phyloP scores from a whole-genome alignment of 2,888 invertebrate genomes.

The Athripsodes cinereus region DNA sequence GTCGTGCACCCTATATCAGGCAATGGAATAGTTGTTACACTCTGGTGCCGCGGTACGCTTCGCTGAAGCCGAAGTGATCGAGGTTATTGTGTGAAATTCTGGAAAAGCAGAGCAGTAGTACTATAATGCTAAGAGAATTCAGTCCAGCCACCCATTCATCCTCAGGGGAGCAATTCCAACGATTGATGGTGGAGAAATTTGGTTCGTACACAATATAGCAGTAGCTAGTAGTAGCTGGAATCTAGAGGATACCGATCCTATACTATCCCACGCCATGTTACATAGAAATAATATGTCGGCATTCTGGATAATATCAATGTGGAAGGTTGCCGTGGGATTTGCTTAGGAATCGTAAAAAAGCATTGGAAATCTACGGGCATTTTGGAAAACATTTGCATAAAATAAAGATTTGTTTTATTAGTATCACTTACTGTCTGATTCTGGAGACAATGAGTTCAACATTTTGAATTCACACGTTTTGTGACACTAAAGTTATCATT shows the following conservation, averaged over 20 bases:
- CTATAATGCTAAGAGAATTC: not conserved
- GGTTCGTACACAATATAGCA: not conserved
- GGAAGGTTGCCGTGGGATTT: not conserved
- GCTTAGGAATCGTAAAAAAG: not conserved
- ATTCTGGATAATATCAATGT: not conserved
- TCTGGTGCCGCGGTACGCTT: not conserved
- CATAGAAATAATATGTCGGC: not conserved
- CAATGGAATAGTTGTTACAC: not conserved
- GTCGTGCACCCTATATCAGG: no score
- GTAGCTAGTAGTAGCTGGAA: not conserved
- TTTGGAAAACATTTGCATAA: not conserved
- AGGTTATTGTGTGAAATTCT: not conserved
- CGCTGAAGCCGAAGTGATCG: not conserved
- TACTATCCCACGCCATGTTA: not conserved
- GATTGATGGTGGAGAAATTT: constrained; percentile 2
- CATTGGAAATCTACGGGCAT: not conserved
- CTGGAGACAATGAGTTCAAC: no score
- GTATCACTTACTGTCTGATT: no score
- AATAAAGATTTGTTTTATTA: not conserved
- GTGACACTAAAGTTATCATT: no score
- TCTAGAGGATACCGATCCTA: not conserved
- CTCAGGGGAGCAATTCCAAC: not conserved
- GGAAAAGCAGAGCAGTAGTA: not conserved
- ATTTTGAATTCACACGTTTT: no score
- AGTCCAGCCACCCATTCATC: not conserved